These are phyloP conservation scores for Chondrosia reniformis DNA, from an alignment of 37 sponge, comb jelly and placozoan genomes.

Conservation along the genomic window DNA sequence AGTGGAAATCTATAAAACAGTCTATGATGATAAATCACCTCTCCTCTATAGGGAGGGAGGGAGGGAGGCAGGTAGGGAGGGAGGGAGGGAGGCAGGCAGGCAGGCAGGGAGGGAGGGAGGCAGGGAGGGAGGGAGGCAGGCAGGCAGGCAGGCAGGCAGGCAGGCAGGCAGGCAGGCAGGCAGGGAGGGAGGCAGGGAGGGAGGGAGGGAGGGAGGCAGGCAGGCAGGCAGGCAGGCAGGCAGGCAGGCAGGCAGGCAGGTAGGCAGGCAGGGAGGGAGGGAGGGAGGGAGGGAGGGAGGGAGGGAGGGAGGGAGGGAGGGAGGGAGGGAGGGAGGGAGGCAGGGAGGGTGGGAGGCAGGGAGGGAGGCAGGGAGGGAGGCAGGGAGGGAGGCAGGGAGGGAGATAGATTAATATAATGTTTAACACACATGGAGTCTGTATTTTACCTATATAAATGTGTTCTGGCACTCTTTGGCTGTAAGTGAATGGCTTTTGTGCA, in stretches of 20 bases:
- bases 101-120: background rate
- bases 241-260: background rate
- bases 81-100: background rate
- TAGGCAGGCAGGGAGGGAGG: too few species aligned
- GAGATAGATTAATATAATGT: background rate
- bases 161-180: slow-evolving; percentile 1
- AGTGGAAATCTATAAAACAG: too few species aligned
- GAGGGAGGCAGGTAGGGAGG: too few species aligned
- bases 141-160: background rate
- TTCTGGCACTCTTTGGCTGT: slow-evolving; percentile 67
- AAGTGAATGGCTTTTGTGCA: slow-evolving; percentile 87
- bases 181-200: background rate
- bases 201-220: background rate
- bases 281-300: background rate
- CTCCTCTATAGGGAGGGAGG: slow-evolving; percentile 4
- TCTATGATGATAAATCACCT: too few species aligned
- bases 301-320: background rate
- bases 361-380: background rate
- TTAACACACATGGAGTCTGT: background rate
- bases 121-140: slow-evolving; percentile 11
- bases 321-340: background rate
- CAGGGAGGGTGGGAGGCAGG: background rate
- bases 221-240: background rate
- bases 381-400: slow-evolving; percentile 3
- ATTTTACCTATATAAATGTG: slow-evolving; percentile 79